Evolutionary conservation across 2,113 vertebrate genomes (phyloP).

Genomic region (Cochlearius cochlearius): DNA sequence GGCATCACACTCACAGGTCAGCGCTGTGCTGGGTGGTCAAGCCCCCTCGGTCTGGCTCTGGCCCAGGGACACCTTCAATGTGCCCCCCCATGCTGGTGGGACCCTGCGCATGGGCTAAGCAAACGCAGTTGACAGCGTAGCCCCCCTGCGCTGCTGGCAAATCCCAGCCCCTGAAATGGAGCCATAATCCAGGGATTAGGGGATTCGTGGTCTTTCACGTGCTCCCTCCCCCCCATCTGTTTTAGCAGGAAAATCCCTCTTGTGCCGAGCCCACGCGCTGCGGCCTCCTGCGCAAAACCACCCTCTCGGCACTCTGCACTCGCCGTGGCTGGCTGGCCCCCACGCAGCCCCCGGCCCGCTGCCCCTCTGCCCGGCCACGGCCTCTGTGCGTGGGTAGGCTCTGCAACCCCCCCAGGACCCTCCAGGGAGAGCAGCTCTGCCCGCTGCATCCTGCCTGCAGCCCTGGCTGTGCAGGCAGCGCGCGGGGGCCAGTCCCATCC

Average conservation of each 20-base stretch:
- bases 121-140: background rate
- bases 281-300: background rate
- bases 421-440: background rate
- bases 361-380: background rate
- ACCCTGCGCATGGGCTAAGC: fast-evolving
- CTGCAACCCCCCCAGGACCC: background rate
- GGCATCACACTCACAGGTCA: background rate
- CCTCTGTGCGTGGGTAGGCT: fast-evolving
- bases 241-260: slow-evolving; percentile 56
- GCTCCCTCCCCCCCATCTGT: slow-evolving; percentile 39
- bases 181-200: slow-evolving; percentile 68
- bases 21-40: background rate
- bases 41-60: fast-evolving
- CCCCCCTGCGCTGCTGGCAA: background rate
- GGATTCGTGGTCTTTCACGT: slow-evolving; percentile 63
- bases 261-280: background rate
- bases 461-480: background rate
- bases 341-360: fast-evolving
- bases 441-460: background rate
- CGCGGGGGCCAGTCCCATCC: background rate
- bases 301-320: background rate
- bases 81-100: background rate
- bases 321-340: background rate
- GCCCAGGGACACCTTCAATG: background rate
- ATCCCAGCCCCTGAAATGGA: slow-evolving; percentile 57